Conservation (phyloP, 1,140 invertebrate genomes). For the Drosophila tani region DNA sequence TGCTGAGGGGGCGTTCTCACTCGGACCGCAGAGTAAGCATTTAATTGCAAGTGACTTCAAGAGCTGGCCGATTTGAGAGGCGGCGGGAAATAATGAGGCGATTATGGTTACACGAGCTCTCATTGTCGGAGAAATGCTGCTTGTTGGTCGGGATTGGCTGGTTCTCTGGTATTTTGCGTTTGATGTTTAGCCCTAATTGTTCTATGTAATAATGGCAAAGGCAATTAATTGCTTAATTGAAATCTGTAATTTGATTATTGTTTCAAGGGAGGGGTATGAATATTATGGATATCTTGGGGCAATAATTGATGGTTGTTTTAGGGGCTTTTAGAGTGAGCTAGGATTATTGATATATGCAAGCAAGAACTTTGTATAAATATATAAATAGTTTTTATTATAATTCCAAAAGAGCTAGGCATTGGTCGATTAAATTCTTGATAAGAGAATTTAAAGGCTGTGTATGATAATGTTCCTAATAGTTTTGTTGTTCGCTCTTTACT, state of each 20-base stretch:
- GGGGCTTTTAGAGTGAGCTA: too few relatives aligned
- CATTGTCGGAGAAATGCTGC: conserved; percentile 4
- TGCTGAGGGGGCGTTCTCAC: too few relatives aligned
- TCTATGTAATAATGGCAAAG: conserved; percentile 13
- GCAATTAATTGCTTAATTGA: conserved; percentile 13
- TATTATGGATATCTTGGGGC: not conserved
- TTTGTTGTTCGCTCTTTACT: too few relatives aligned
- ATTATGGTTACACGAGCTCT: conserved; percentile 27
- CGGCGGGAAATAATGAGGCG: conserved; percentile 46
- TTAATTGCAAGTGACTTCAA: conserved; percentile 60
- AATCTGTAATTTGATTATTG: conserved; percentile 29
- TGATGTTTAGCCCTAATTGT: conserved; percentile 9
- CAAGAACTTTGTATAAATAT: too few relatives aligned
- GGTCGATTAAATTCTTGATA: too few relatives aligned
- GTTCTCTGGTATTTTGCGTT: conserved; percentile 32
- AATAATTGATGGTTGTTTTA: not conserved
- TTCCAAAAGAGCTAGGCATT: too few relatives aligned
- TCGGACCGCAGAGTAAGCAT: conserved; percentile 41
- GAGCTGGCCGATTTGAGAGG: conserved; percentile 31
- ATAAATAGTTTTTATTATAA: too few relatives aligned
- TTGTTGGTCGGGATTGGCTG: conserved; percentile 7
- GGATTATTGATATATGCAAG: too few relatives aligned
- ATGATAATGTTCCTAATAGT: too few relatives aligned
- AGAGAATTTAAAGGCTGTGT: too few relatives aligned
- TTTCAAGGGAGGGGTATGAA: not conserved